These are phyloP conservation scores for Psettodes erumei DNA, from an alignment of 2,113 vertebrate genomes.

Conservation along the genomic window DNA sequence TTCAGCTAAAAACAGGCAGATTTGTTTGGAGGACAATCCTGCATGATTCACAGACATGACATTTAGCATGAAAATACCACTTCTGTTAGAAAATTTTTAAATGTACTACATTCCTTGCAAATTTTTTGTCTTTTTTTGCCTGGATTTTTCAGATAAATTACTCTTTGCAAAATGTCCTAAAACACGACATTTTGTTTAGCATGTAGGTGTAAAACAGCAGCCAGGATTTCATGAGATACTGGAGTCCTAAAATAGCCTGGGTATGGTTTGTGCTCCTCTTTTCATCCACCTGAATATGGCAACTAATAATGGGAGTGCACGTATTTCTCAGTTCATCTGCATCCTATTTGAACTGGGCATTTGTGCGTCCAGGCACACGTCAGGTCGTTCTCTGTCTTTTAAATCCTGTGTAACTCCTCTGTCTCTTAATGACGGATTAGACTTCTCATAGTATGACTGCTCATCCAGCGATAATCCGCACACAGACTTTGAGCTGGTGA, in stretches of 20 bases:
- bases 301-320: background rate
- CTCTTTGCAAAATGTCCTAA: conserved; percentile 15
- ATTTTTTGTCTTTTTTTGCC: background rate
- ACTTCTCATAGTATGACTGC: conserved; percentile 70
- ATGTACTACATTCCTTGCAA: too few species aligned
- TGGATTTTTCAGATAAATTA: conserved; percentile 21
- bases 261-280: background rate
- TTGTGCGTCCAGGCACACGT: conserved; percentile 35
- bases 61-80: conserved; percentile 4
- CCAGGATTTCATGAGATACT: background rate
- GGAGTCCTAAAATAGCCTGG: background rate
- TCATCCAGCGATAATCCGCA: conserved; percentile 73
- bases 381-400: conserved; percentile 42
- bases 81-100: background rate
- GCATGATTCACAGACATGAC: background rate
- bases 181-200: conserved; percentile 24
- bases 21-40: background rate
- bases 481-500: conserved; percentile 48
- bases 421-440: conserved; percentile 75
- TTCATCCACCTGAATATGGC: background rate
- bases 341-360: conserved; percentile 9
- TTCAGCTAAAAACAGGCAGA: conserved; percentile 11
- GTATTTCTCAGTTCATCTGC: background rate
- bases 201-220: conserved; percentile 19
- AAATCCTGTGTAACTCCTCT: conserved; percentile 67